phyloP scores from a whole-genome alignment of 2,113 vertebrate species.

The Paradisaea rubra region DNA sequence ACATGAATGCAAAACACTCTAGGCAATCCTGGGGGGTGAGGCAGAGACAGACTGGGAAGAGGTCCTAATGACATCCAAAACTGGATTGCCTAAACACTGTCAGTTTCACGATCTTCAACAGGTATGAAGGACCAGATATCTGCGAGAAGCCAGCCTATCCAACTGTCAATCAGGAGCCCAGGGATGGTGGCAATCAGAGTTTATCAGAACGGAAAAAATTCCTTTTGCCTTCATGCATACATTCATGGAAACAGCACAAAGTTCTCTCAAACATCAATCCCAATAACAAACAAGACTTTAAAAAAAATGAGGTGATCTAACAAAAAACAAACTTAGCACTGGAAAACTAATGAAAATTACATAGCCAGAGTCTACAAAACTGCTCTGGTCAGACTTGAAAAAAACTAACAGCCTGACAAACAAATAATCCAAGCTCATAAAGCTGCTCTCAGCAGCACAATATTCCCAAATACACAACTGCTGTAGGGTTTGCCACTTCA shows the following conservation, averaged over 20 bases:
- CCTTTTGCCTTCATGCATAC: not conserved
- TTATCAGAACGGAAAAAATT: not conserved
- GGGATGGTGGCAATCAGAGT: fast-evolving
- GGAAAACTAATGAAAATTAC: constrained; percentile 15
- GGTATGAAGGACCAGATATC: not conserved
- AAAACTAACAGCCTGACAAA: not conserved
- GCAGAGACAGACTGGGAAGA: not conserved
- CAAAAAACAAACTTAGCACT: not conserved
- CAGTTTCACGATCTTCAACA: not conserved
- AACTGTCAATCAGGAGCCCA: not conserved
- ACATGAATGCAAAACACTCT: not conserved
- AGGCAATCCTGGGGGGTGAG: not conserved
- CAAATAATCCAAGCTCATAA: not conserved
- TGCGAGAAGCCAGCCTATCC: not conserved
- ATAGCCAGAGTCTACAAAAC: not conserved
- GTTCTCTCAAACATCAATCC: not conserved
- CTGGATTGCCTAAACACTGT: not conserved
- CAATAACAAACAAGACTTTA: constrained; percentile 14
- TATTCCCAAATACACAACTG: not conserved
- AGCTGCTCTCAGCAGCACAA: not conserved
- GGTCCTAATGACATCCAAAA: not conserved
- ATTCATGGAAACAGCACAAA: not conserved
- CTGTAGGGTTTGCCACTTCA: not conserved
- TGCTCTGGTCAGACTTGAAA: not conserved
- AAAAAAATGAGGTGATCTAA: not conserved